Base-by-base conservation (phyloP, 1,140 invertebrate genomes). In the Rhagoletis pomonella region DNA sequence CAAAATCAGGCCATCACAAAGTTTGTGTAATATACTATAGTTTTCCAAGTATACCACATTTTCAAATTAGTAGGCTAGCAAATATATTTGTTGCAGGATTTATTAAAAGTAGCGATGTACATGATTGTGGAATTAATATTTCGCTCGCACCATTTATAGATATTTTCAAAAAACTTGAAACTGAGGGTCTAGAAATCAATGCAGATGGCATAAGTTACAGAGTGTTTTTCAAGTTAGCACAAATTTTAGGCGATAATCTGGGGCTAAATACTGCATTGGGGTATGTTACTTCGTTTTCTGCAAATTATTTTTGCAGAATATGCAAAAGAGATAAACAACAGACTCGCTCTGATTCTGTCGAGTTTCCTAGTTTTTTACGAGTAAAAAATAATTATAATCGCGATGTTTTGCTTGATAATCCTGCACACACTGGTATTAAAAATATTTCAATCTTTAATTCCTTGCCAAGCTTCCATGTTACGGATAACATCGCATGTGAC, bases 1-100 rank as follows among this genome's bases (percentile, higher is more conserved):
- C 1, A 12, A 85, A 85, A 60, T 85, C 55, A n/a, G 84, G 55
- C 3, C 58, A 60, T 14, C 84, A 85, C n/a, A 85, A 85, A 85
- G 55, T 85, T 85, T 85, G 84, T 85, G 55, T 14, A 19, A 59
- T 85, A 85, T 85, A 85, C 29, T 85, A 60, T 29, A 85, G 55
- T 60, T 85, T 85, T 85, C 84, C 84, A 59, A 58, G 42, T 85
- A 59, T 85, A 6, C 55, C 84, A 55, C 29, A 58, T 85, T 60
- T 14, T 60, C 84, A 85, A 85, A 39, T 59, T 19, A 58, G 84
- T 42, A 85, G 58, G 17, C 73, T 42, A 5, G 19, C 29, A 81
- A 81, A 81, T 47, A 81, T 81, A 42, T 81, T 81, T 81, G 73
- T 81, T 5, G 73, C 73, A 42, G 3, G 73, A 81, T 81, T 81